These are phyloP conservation scores for Pseudomyrmex dendroicus DNA, from an alignment of 1,140 invertebrate genomes.

Conservation along the genomic window DNA sequence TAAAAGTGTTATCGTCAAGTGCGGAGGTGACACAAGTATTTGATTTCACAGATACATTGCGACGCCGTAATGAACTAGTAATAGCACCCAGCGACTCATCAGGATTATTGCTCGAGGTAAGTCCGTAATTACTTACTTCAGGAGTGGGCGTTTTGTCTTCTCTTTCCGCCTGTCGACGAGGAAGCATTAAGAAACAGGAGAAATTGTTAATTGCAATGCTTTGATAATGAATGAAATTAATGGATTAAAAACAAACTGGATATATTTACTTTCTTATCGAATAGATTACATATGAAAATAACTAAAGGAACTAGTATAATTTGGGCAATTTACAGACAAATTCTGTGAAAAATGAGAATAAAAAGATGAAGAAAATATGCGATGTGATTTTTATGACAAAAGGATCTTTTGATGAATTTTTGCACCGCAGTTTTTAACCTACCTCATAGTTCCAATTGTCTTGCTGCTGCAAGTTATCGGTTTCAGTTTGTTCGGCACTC, in stretches of 20 bases:
- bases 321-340: neutral
- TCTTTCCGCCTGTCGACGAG: constrained; percentile 83
- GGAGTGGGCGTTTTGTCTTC: constrained; percentile 83
- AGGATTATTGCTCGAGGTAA: constrained; percentile 74
- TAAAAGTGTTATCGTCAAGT: constrained; percentile 13
- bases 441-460: constrained; percentile 84
- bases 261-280: neutral
- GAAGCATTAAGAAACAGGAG: constrained; percentile 80
- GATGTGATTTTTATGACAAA: constrained; percentile 3
- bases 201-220: constrained; percentile 45
- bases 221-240: constrained; percentile 1
- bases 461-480: constrained; percentile 75
- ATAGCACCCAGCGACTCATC: constrained; percentile 63
- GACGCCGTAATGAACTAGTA: constrained; percentile 79
- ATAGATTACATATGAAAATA: neutral
- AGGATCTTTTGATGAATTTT: neutral
- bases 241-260: neutral
- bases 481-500: constrained; percentile 70
- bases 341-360: neutral
- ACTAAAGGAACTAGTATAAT: neutral
- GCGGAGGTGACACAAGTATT: constrained; percentile 21
- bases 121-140: constrained; percentile 86
- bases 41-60: constrained; percentile 74
- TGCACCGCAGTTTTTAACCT: constrained; percentile 47
- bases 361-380: neutral